Percentiles rank a stretch among this genome's conserved stretches.
phyloP scores from a whole-genome alignment of 2,113 vertebrate species.

The Apodemus sylvaticus region DNA sequence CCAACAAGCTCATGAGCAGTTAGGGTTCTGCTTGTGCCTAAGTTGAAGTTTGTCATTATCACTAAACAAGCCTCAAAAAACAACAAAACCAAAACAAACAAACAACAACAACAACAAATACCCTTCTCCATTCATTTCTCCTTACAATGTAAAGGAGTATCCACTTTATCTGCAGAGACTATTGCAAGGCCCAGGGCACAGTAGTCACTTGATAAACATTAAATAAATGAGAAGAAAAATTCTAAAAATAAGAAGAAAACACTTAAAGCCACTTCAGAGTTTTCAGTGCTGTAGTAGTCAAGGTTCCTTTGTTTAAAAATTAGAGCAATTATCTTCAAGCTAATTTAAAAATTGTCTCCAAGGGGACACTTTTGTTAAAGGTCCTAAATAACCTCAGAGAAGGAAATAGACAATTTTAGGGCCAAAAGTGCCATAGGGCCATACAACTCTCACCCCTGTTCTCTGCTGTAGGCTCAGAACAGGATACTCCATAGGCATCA shows the following conservation, averaged over 20 bases:
- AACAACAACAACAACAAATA: not conserved
- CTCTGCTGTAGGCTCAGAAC: not conserved
- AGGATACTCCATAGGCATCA: not conserved
- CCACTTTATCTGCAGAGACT: conserved; percentile 39
- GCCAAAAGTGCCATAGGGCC: not conserved
- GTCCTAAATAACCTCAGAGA: not conserved
- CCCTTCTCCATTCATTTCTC: not conserved
- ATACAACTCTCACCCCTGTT: not conserved
- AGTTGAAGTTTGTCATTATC: conserved; percentile 21
- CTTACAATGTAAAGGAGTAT: conserved; percentile 21
- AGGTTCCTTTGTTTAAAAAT: conserved; percentile 35
- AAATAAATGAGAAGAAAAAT: conserved; percentile 42
- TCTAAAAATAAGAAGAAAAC: conserved; percentile 37
- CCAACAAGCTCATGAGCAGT: conserved; percentile 1
- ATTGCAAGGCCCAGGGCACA: not conserved
- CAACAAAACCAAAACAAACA: not conserved
- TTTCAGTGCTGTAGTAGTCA: conserved; percentile 28
- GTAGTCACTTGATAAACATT: conserved; percentile 16
- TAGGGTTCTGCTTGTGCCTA: conserved; percentile 13
- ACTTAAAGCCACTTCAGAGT: conserved; percentile 18
- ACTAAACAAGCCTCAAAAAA: not conserved
- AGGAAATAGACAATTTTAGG: not conserved
- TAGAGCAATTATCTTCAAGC: conserved; percentile 22
- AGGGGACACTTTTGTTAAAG: not conserved
- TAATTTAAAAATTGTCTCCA: conserved; percentile 9